A percentile compares a stretch with the other conserved stretches of the same genome.
These are phyloP conservation scores for Rhizomys pruinosus DNA, from an alignment of 2,113 vertebrate genomes.

Conservation along the genomic window DNA sequence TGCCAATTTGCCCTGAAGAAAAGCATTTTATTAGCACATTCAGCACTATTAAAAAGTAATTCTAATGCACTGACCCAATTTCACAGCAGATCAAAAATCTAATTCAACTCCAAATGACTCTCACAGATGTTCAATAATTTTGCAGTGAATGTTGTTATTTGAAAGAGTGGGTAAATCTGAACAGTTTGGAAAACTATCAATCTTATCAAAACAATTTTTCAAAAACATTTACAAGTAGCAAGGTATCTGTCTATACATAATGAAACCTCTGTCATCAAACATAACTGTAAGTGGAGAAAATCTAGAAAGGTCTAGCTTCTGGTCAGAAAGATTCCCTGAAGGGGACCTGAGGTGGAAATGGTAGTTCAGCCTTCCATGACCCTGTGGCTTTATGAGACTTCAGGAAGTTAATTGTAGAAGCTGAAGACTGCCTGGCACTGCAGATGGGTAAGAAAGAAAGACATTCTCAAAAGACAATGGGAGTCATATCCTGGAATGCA, in stretches of 20 bases:
- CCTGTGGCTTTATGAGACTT: neutral
- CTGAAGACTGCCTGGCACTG: neutral
- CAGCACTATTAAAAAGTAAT: constrained; percentile 78
- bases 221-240: neutral
- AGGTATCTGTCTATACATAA: neutral
- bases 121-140: constrained; percentile 68
- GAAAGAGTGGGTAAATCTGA: constrained; percentile 55
- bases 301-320: neutral
- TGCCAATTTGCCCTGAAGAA: constrained; percentile 66
- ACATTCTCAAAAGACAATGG: neutral
- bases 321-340: neutral
- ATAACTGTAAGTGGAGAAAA: neutral
- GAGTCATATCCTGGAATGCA: neutral
- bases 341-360: rapidly evolving
- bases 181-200: constrained; percentile 11
- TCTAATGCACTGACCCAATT: constrained; percentile 80
- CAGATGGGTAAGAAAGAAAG: neutral
- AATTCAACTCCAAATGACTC: constrained; percentile 39
- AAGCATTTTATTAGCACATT: constrained; percentile 58
- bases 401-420: neutral
- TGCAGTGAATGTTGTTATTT: constrained; percentile 26
- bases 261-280: neutral
- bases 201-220: constrained; percentile 23
- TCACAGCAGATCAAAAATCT: constrained; percentile 80
- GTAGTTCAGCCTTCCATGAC: neutral